A percentile compares a stretch with the other conserved stretches of the same genome.
phyloP scores from a whole-genome alignment of 1,140 invertebrate species.

The Drosophila trapezifrons region DNA sequence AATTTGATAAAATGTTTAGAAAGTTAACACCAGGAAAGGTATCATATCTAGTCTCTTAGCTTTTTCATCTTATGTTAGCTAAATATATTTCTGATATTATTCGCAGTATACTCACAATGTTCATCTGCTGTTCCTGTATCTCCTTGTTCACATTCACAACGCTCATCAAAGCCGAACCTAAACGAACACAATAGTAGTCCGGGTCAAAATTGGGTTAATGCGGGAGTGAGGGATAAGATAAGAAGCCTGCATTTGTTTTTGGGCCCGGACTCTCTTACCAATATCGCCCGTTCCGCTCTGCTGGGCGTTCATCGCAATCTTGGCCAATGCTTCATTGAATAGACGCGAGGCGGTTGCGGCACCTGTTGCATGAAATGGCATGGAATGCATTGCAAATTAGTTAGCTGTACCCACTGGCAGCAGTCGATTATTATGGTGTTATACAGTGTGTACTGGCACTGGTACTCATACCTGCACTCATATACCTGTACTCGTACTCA shows the following conservation, averaged over 20 bases:
- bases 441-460: conserved; percentile 9
- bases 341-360: conserved; percentile 93
- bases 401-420: conserved; percentile 59
- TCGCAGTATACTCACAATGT: conserved; percentile 90
- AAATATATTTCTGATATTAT: too few species aligned
- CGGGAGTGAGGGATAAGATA: not conserved
- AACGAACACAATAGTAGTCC: conserved; percentile 11
- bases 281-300: conserved; percentile 95
- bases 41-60: too few species aligned
- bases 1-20: too few species aligned
- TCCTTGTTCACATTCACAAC: conserved; percentile 96
- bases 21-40: too few species aligned
- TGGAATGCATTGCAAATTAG: conserved; percentile 75
- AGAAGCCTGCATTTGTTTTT: not conserved
- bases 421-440: conserved; percentile 27
- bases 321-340: conserved; percentile 94
- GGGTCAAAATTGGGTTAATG: not conserved
- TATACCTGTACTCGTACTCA: conserved; percentile 86
- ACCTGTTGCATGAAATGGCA: conserved; percentile 86
- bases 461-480: conserved; percentile 76
- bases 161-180: conserved; percentile 95
- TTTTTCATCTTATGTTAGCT: too few species aligned
- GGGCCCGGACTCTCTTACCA: conserved; percentile 86
- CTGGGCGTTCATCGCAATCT: conserved; percentile 93
- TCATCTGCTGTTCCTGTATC: conserved; percentile 96